Conservation (phyloP, 2,113 vertebrate genomes). For the Sinocyclocheilus maitianheensis region DNA sequence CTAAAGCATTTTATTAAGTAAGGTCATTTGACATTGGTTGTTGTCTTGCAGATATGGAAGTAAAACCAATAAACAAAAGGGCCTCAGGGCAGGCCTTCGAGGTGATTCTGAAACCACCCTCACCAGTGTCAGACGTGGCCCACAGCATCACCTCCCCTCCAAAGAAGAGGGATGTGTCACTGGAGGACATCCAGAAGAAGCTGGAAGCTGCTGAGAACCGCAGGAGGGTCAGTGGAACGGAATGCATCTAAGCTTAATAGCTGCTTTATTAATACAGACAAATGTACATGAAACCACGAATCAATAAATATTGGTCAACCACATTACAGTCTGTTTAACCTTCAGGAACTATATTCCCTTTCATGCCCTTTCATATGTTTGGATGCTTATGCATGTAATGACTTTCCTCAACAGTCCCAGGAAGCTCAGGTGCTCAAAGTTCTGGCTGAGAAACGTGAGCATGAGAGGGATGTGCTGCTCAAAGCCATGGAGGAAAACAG, state of each 20-base stretch:
- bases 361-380: background rate
- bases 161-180: conserved; percentile 92
- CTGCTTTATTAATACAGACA: background rate
- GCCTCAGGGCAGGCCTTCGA: conserved; percentile 97
- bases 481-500: conserved; percentile 98
- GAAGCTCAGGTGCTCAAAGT: conserved; percentile 91
- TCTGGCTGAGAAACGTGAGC: conserved; percentile 91
- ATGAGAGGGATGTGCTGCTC: conserved; percentile 92
- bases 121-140: conserved; percentile 87
- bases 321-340: conserved; percentile 3
- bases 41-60: conserved; percentile 88
- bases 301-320: background rate
- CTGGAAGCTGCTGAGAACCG: conserved; percentile 94
- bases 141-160: conserved; percentile 86
- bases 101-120: conserved; percentile 94
- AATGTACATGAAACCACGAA: background rate
- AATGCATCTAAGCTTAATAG: background rate
- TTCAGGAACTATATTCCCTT: background rate
- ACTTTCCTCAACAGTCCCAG: conserved; percentile 79
- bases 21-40: background rate
- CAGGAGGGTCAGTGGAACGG: conserved; percentile 82
- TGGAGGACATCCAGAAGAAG: conserved; percentile 96
- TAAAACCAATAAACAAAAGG: conserved; percentile 94
- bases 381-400: conserved; percentile 4
- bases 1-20: background rate